phyloP scores from a whole-genome alignment of 2,888 invertebrate species.

The Xanthorhoe spadicearia region DNA sequence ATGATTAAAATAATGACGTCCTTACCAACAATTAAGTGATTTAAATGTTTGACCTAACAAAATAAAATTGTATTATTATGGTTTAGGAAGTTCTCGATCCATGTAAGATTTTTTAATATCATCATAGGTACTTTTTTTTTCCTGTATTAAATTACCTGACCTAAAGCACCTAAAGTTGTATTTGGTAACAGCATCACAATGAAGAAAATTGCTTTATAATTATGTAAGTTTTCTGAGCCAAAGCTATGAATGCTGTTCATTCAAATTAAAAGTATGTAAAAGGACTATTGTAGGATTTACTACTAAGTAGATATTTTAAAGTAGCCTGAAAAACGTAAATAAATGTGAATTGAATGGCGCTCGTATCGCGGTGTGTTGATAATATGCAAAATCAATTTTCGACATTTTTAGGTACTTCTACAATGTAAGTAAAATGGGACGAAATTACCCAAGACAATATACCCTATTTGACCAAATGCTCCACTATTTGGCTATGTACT shows the following conservation, averaged over 20 bases:
- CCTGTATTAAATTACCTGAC: not conserved
- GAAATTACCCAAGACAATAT: slow-evolving; percentile 75
- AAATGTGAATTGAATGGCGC: slow-evolving; percentile 23
- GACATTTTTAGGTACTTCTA: slow-evolving; percentile 37
- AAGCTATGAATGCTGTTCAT: slow-evolving; percentile 53
- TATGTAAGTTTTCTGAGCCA: slow-evolving; percentile 63
- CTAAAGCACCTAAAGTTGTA: not conserved
- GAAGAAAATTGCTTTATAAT: slow-evolving; percentile 28
- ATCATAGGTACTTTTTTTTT: not conserved
- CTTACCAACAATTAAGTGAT: not conserved
- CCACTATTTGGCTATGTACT: slow-evolving; percentile 75
- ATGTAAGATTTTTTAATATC: not conserved
- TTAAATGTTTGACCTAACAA: not conserved
- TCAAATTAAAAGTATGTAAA: slow-evolving; percentile 11
- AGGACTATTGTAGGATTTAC: slow-evolving; percentile 44
- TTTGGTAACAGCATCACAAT: slow-evolving; percentile 2
- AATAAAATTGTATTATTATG: not conserved
- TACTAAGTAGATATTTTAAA: slow-evolving; percentile 51
- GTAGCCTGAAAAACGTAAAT: slow-evolving; percentile 34
- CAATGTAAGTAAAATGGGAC: slow-evolving; percentile 50
- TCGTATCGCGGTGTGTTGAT: slow-evolving; percentile 46
- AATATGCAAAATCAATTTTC: slow-evolving; percentile 44
- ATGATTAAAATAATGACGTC: not conserved
- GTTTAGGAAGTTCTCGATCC: not conserved
- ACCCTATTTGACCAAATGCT: slow-evolving; percentile 74